Conservation (phyloP, 2,888 invertebrate species). For the Pyrgus malvae region DNA sequence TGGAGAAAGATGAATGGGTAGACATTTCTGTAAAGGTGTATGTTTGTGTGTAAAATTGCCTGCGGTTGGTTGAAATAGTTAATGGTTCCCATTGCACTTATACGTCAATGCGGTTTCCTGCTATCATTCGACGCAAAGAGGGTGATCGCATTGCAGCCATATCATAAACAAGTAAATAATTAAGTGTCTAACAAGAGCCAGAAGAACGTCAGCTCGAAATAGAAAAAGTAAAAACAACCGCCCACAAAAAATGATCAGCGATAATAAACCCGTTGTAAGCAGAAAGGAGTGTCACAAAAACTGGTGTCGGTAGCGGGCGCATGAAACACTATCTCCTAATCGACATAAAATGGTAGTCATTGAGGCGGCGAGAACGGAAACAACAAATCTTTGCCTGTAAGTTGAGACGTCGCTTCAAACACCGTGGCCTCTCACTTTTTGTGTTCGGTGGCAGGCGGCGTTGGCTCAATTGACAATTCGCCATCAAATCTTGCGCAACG, state of each 20-base stretch:
- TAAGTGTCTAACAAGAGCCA: slow-evolving; percentile 45
- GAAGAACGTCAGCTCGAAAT: slow-evolving; percentile 37
- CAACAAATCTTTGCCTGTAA: slow-evolving; percentile 75
- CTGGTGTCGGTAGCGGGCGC: slow-evolving; percentile 75
- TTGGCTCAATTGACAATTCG: slow-evolving; percentile 59
- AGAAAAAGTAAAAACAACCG: slow-evolving; percentile 47
- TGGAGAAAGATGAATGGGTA: slow-evolving; percentile 79
- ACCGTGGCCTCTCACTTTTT: slow-evolving; percentile 70
- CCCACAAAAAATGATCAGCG: slow-evolving; percentile 59
- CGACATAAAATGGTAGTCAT: slow-evolving; percentile 80
- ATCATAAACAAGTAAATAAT: slow-evolving; percentile 29
- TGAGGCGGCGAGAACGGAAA: slow-evolving; percentile 78
- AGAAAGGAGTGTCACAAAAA: slow-evolving; percentile 77
- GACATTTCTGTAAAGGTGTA: slow-evolving; percentile 76
- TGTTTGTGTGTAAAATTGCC: slow-evolving; percentile 73
- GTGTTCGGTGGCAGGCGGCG: slow-evolving; percentile 36
- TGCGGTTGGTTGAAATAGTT: slow-evolving; percentile 67
- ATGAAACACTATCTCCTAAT: slow-evolving; percentile 79
- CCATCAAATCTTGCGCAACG: slow-evolving; percentile 57
- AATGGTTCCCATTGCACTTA: slow-evolving; percentile 66
- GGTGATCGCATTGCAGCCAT: slow-evolving; percentile 32
- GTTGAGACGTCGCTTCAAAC: slow-evolving; percentile 55
- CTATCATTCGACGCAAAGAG: slow-evolving; percentile 49
- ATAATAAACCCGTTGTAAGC: slow-evolving; percentile 75
- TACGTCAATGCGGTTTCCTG: slow-evolving; percentile 67